phyloP scores from a whole-genome alignment of 1,140 invertebrate species.

The Tetramorium parvispinum region DNA sequence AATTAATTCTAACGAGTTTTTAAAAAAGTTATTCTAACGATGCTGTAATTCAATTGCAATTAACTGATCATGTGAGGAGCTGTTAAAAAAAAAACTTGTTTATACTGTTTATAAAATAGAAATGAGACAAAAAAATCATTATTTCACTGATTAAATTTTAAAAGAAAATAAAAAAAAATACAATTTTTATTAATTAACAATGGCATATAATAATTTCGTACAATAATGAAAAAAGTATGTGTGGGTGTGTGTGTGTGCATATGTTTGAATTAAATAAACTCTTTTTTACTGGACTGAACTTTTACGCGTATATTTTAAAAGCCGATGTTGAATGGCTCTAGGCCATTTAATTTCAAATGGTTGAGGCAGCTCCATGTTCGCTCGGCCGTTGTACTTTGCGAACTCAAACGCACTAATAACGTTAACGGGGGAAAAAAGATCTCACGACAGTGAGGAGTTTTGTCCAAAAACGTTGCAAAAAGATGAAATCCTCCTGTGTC shows the following conservation, averaged over 20 bases:
- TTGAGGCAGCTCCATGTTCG: constrained; percentile 14
- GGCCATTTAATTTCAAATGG: constrained; percentile 41
- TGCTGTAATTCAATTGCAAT: not conserved
- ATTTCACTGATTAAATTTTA: not conserved
- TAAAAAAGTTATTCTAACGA: not conserved
- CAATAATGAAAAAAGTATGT: not conserved
- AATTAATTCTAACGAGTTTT: too few relatives aligned
- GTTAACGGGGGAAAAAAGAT: constrained; percentile 39
- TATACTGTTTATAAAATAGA: not conserved
- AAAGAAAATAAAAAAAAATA: not conserved
- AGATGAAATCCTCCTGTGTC: not conserved
- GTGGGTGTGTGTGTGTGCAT: not conserved
- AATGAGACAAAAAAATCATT: not conserved
- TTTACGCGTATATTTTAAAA: constrained; percentile 4
- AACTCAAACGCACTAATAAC: constrained; percentile 48
- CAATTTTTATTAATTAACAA: not conserved
- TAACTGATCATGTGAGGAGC: not conserved
- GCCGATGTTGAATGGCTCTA: constrained; percentile 19
- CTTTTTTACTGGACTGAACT: not conserved
- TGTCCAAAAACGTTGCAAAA: constrained; percentile 3
- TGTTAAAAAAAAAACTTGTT: not conserved
- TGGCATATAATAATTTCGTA: not conserved
- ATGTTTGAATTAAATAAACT: constrained; percentile 3
- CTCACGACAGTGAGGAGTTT: constrained; percentile 15
- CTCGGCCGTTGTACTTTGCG: constrained; percentile 4